phyloP scores from a whole-genome alignment of 37 sponge, comb jelly and placozoan species.

The Beroe ovata region DNA sequence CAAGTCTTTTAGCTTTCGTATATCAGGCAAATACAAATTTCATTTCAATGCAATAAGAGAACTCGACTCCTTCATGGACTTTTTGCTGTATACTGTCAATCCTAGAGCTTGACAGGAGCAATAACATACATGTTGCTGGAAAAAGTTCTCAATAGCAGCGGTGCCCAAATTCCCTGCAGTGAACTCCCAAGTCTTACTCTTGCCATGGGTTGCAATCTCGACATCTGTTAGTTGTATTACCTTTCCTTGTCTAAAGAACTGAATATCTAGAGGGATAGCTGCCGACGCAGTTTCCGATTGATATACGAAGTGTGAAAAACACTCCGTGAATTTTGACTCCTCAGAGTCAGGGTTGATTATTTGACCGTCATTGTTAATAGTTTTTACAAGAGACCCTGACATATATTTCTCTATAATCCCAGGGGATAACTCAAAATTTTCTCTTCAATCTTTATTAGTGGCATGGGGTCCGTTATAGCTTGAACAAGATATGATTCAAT shows the following conservation, averaged over 20 bases:
- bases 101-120: too few species aligned
- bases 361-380: neutral
- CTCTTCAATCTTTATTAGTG: neutral
- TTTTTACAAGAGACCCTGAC: neutral
- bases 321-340: neutral
- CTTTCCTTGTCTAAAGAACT: conserved; percentile 5
- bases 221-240: neutral
- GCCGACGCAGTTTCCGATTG: neutral
- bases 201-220: conserved; percentile 6
- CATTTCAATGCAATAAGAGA: too few species aligned
- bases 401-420: neutral
- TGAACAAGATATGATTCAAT: neutral
- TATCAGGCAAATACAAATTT: too few species aligned
- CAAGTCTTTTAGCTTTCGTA: too few species aligned
- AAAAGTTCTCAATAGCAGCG: too few species aligned
- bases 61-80: too few species aligned
- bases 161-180: too few species aligned
- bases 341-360: neutral
- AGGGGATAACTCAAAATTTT: neutral
- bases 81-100: too few species aligned
- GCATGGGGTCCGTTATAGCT: conserved; percentile 1
- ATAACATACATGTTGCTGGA: too few species aligned
- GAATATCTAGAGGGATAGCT: conserved; percentile 1
- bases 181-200: neutral
- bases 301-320: neutral